Evolutionary conservation across 2,888 invertebrate species (phyloP).

Genomic region (Timandra comae): DNA sequence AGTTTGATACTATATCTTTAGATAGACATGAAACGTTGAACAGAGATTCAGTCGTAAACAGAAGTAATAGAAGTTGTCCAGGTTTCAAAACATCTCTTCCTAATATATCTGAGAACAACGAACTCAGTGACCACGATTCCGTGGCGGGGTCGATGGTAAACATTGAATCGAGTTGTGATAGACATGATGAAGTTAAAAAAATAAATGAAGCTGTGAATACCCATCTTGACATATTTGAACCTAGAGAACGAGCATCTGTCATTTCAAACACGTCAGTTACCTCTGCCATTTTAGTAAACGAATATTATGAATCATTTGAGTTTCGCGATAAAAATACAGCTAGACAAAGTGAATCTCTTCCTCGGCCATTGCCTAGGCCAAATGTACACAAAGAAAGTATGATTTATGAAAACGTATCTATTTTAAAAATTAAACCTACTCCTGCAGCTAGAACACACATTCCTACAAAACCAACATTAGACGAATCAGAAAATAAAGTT

Average conservation of each 20-base stretch:
- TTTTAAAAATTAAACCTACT: constrained; percentile 34
- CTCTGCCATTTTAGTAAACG: constrained; percentile 54
- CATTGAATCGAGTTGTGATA: constrained; percentile 37
- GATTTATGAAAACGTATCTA: constrained; percentile 58
- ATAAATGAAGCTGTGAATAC: constrained; percentile 46
- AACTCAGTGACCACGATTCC: constrained; percentile 55
- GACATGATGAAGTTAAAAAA: constrained; percentile 18
- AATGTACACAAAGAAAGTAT: constrained; percentile 32
- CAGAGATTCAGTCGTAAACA: constrained; percentile 62
- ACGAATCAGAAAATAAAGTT: constrained; percentile 30
- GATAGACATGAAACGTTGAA: constrained; percentile 62
- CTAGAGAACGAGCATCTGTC: constrained; percentile 43
- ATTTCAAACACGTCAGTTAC: constrained; percentile 41
- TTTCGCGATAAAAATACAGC: constrained; percentile 26
- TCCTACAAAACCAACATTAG: constrained; percentile 38
- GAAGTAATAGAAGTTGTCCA: constrained; percentile 69
- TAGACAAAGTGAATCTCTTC: constrained; percentile 29
- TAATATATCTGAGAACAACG: constrained; percentile 68
- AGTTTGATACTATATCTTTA: constrained; percentile 69
- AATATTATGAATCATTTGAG: constrained; percentile 65
- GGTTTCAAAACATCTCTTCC: constrained; percentile 69
- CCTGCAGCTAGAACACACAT: constrained; percentile 58
- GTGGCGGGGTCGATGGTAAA: constrained; percentile 39
- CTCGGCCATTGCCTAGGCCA: constrained; percentile 53
- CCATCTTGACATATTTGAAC: constrained; percentile 55